Evolutionary conservation across 2,888 invertebrate species (phyloP).

Genomic region (Cepaea hortensis): DNA sequence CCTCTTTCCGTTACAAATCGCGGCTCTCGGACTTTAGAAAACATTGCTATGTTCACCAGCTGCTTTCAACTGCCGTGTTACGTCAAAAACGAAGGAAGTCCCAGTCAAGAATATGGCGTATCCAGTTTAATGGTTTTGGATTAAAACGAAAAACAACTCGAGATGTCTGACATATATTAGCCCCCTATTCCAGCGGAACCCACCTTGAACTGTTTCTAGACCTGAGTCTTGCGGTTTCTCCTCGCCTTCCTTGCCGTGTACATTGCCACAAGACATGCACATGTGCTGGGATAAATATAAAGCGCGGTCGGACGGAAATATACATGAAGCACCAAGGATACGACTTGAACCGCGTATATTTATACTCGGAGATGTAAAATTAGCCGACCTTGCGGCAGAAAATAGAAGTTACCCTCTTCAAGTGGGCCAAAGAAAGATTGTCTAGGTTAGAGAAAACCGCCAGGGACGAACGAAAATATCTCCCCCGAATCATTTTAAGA

Average conservation of each 20-base stretch:
- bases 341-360: slow-evolving; percentile 36
- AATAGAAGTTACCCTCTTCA: slow-evolving; percentile 38
- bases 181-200: neutral
- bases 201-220: neutral
- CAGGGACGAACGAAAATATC: slow-evolving; percentile 44
- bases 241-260: neutral
- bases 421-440: slow-evolving; percentile 42
- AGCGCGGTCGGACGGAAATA: slow-evolving; percentile 30
- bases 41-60: too few relatives aligned
- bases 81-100: too few relatives aligned
- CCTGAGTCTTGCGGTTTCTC: neutral
- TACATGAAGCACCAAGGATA: slow-evolving; percentile 32
- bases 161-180: slow-evolving; percentile 1
- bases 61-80: too few relatives aligned
- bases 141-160: too few relatives aligned
- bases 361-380: slow-evolving; percentile 43
- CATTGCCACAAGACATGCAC: neutral
- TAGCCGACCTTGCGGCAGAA: slow-evolving; percentile 46
- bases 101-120: too few relatives aligned
- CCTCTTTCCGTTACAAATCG: too few relatives aligned
- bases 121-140: too few relatives aligned
- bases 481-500: slow-evolving; percentile 31
- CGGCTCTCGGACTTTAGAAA: too few relatives aligned
- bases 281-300: slow-evolving; percentile 13
- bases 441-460: slow-evolving; percentile 39